phyloP scores from a whole-genome alignment of 2,113 vertebrate species.

The Arvicanthis niloticus region DNA sequence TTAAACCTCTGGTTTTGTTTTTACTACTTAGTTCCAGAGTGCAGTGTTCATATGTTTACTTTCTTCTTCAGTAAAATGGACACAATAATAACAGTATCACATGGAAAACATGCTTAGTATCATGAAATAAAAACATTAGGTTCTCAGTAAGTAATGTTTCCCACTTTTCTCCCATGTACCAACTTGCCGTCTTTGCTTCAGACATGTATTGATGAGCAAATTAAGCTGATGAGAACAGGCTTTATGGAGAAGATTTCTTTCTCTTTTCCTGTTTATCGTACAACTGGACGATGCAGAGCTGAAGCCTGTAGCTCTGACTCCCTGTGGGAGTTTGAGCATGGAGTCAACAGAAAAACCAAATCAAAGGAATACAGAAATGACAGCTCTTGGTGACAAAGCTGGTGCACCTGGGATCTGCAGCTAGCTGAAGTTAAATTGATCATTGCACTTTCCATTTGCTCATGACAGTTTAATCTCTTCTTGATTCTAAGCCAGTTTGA shows the following conservation, averaged over 20 bases:
- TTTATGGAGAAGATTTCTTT: neutral
- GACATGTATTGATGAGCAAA: neutral
- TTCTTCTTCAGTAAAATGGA: slow-evolving; percentile 36
- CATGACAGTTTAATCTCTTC: slow-evolving; percentile 11
- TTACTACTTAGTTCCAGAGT: neutral
- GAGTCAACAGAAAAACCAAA: neutral
- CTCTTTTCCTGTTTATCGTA: neutral
- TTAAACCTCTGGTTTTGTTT: neutral
- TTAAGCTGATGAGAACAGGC: neutral
- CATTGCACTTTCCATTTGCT: slow-evolving; percentile 25
- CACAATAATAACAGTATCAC: neutral
- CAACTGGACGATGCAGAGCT: neutral
- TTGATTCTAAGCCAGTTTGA: neutral
- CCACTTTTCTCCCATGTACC: neutral
- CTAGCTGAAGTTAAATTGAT: slow-evolving; percentile 1
- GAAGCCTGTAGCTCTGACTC: neutral
- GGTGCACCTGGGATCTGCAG: neutral
- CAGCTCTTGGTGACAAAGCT: neutral
- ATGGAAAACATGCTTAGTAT: neutral
- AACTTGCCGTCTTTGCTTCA: neutral
- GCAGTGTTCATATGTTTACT: neutral
- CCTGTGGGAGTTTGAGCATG: neutral
- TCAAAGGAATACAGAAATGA: neutral
- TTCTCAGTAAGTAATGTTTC: neutral
- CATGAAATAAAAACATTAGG: neutral